A percentile compares a stretch with the other conserved stretches of the same genome.
phyloP scores from a whole-genome alignment of 2,888 invertebrate species.

The Steinernema carpocapsae region DNA sequence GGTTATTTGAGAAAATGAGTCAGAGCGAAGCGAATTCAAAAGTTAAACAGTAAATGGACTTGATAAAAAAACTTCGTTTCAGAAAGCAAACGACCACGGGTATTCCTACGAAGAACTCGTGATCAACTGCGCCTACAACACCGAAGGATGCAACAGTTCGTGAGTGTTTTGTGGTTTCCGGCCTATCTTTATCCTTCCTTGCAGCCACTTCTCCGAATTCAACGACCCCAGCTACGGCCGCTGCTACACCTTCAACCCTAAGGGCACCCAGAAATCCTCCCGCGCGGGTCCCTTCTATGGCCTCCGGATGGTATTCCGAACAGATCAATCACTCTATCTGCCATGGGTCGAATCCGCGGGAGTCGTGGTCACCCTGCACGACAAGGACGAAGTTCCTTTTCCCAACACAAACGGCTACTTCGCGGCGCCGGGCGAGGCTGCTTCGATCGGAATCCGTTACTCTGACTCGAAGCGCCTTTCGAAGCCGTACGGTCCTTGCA shows the following conservation, averaged over 20 bases:
- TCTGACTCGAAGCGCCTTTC: conserved; percentile 60
- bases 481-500: conserved; percentile 69
- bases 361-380: conserved; percentile 69
- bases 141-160: conserved; percentile 53
- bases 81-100: conserved; percentile 30
- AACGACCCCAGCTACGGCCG: conserved; percentile 62
- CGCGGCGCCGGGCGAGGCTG: conserved; percentile 58
- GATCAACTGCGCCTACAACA: conserved; percentile 65
- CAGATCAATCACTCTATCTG: conserved; percentile 58
- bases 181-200: not conserved
- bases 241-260: conserved; percentile 68
- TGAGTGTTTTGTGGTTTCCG: not conserved
- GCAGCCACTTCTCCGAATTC: conserved; percentile 68
- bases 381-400: conserved; percentile 54
- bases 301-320: conserved; percentile 58
- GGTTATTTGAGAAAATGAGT: no score
- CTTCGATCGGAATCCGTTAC: conserved; percentile 51
- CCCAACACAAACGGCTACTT: conserved; percentile 49
- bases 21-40: no score
- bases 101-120: conserved; percentile 63
- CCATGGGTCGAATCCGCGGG: conserved; percentile 70
- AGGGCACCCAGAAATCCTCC: conserved; percentile 39
- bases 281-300: conserved; percentile 68
- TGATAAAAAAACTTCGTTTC: not conserved
- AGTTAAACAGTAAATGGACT: no score